Conservation (phyloP, 2,113 vertebrate genomes). For the Melanerpes formicivorus region DNA sequence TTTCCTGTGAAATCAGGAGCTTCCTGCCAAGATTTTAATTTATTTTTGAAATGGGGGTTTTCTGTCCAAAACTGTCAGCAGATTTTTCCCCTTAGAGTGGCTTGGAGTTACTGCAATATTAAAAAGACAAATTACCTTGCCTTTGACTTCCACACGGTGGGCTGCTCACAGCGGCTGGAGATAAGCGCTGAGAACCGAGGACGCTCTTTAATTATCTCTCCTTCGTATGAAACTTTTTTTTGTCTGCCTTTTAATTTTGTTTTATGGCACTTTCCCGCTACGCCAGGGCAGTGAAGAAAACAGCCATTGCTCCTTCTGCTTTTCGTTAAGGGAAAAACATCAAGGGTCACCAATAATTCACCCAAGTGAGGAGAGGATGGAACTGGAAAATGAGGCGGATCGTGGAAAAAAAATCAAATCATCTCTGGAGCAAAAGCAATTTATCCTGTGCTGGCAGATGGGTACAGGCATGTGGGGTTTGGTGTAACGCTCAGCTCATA, state of each 20-base stretch:
- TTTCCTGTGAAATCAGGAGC: not conserved
- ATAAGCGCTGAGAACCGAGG: not conserved
- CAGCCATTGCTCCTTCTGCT: not conserved
- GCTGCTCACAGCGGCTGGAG: slow-evolving; percentile 12
- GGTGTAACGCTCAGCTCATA: not conserved
- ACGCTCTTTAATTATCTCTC: not conserved
- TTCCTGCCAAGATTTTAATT: slow-evolving; percentile 51
- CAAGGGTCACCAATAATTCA: slow-evolving; percentile 16
- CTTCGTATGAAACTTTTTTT: not conserved
- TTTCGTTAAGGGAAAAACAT: not conserved
- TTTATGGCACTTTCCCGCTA: not conserved
- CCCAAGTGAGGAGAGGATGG: not conserved
- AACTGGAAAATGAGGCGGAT: not conserved
- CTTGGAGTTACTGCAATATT: slow-evolving; percentile 50
- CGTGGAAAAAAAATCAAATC: not conserved
- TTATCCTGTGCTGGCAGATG: not conserved
- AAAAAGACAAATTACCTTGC: slow-evolving; percentile 59
- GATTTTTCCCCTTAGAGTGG: slow-evolving; percentile 16
- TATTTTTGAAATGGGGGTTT: not conserved
- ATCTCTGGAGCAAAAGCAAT: not conserved
- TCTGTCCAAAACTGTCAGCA: slow-evolving; percentile 1
- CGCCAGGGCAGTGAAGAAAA: not conserved
- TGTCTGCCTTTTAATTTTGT: slow-evolving; percentile 21
- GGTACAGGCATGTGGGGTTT: not conserved
- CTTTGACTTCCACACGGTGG: slow-evolving; percentile 1